These are phyloP conservation scores for Ommatoiulus sabulosus DNA, from an alignment of 2,888 invertebrate genomes.

Conservation along the genomic window DNA sequence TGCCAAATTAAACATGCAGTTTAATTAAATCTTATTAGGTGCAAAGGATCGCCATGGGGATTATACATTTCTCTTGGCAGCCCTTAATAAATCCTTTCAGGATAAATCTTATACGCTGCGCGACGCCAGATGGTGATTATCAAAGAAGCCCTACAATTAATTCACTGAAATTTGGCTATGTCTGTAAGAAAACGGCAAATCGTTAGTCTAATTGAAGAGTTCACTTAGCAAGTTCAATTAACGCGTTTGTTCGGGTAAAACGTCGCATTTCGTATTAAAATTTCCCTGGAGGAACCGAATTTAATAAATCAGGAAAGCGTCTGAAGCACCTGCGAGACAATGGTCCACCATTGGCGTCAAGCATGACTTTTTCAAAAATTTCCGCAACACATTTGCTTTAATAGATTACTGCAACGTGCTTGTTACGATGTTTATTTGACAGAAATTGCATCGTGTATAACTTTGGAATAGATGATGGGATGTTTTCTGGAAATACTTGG, in stretches of 20 bases:
- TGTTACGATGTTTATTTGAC: too few relatives aligned
- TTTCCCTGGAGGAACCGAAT: neutral
- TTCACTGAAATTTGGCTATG: neutral
- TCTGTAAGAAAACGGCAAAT: slow-evolving; percentile 5
- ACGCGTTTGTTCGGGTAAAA: neutral
- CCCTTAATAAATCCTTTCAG: neutral
- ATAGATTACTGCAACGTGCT: neutral
- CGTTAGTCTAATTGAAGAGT: neutral
- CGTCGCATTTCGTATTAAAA: neutral
- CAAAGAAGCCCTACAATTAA: neutral
- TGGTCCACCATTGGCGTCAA: neutral
- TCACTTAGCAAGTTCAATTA: slow-evolving; percentile 15
- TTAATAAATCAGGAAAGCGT: neutral
- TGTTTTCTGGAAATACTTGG: neutral
- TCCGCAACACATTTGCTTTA: neutral
- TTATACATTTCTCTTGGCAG: slow-evolving; percentile 15
- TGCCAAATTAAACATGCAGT: slow-evolving; percentile 24
- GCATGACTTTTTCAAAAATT: neutral
- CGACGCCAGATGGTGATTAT: slow-evolving; percentile 32
- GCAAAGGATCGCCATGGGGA: slow-evolving; percentile 30
- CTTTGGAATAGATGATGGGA: neutral
- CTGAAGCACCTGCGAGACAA: neutral
- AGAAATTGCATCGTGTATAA: neutral
- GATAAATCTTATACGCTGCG: neutral
- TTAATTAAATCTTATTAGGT: slow-evolving; percentile 48